These are phyloP conservation scores for Charadrius vociferus DNA, from an alignment of 2,113 vertebrate genomes.

Conservation along the genomic window DNA sequence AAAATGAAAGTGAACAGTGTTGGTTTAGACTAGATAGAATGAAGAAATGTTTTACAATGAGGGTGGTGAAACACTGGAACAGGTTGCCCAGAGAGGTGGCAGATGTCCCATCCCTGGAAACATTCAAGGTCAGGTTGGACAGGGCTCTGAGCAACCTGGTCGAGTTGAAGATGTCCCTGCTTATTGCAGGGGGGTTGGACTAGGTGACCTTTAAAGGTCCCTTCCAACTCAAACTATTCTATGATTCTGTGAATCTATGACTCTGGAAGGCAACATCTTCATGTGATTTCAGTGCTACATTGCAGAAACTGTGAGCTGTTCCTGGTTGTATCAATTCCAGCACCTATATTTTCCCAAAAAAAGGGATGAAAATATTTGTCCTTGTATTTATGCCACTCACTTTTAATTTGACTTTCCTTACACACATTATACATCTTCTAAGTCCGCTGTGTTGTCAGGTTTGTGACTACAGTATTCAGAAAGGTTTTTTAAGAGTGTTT, in stretches of 20 bases:
- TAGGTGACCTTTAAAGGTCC: not conserved
- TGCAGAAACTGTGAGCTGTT: not conserved
- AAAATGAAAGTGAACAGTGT: not conserved
- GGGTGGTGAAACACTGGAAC: not conserved
- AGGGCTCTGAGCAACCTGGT: not conserved
- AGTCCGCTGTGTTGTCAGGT: rapidly evolving
- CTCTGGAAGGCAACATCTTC: not conserved
- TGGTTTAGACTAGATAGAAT: not conserved
- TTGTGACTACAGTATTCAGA: not conserved
- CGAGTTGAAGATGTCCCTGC: not conserved
- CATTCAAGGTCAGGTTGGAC: not conserved
- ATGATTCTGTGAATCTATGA: not conserved
- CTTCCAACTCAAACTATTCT: not conserved
- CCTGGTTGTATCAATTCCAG: not conserved
- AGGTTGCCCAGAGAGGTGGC: not conserved
- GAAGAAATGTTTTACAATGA: not conserved
- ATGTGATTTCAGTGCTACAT: not conserved
- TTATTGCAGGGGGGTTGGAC: not conserved
- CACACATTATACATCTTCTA: not conserved
- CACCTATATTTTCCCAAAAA: not conserved
- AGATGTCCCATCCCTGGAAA: not conserved
- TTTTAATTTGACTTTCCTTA: not conserved
- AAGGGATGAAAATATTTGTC: not conserved
- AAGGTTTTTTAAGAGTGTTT: not conserved
- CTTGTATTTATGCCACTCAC: rapidly evolving